Base-by-base conservation (phyloP, 2,113 vertebrate species). In the Vulpes vulpes region DNA sequence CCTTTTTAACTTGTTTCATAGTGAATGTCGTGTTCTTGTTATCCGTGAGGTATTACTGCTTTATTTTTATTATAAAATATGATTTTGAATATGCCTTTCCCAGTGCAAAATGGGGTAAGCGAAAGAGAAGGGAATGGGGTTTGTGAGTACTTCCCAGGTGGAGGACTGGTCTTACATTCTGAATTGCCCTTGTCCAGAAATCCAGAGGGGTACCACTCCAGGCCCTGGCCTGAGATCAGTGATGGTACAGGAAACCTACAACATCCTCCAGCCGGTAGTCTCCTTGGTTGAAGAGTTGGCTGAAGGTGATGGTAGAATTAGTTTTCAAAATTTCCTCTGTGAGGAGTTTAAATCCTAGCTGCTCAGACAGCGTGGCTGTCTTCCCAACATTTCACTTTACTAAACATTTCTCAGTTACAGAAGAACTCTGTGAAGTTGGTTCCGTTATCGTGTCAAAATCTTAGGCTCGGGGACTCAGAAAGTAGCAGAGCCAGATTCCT, bases 21-120 rank as follows among this genome's bases (percentile, higher is more conserved):
- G 27, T 83, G 67, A 64, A 43, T 67, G 20, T 78, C 90, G 59
- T 85, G 19, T 73, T 80, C 25, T 60, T 82, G 9, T 51, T 85
- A 7, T 79, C 73, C 83, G 64, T 91, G 69, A 81, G 38, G 10
- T 60, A 5, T 81, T 91, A 59, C 30, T 82, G 71, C 22, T 89
- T 79, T 76, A 51, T 16, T 91, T 32, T 49, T 81, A 57, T 53
- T 80, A 20, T 87, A 35, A 90, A 89, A 64, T 82, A 60, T 8
- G 11, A 74, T 96, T 74, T 94, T 91, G 85, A 82, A 23, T 93
- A 23, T 95, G 11, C 2, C 19, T 96, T 96, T 95, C 59, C 49
- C 59, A 30, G 32, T 80, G n/a, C 23, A 43, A 81, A 82, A 73
- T 14, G 60, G 51, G 25, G 11, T 73, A 35, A 95, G 67, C 84